phyloP scores from a whole-genome alignment of 2,888 invertebrate species.

The Amphipoea lucens region DNA sequence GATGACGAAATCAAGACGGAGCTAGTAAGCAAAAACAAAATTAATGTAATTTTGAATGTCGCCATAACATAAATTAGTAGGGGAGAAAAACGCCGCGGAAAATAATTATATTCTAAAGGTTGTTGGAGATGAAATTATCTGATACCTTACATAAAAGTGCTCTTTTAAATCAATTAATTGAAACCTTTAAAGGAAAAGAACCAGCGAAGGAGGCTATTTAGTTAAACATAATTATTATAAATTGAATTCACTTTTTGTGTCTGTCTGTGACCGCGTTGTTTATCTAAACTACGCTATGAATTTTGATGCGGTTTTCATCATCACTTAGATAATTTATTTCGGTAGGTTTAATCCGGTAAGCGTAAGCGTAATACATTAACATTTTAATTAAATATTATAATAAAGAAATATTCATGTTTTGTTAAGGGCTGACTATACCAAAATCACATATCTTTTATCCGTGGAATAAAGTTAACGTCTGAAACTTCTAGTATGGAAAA shows the following conservation, averaged over 20 bases:
- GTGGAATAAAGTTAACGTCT: no score
- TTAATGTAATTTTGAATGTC: slow-evolving; percentile 59
- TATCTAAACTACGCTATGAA: not conserved
- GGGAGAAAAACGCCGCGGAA: slow-evolving; percentile 20
- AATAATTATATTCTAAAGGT: slow-evolving; percentile 30
- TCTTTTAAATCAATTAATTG: slow-evolving; percentile 41
- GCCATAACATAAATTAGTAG: slow-evolving; percentile 46
- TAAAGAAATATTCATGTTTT: not conserved
- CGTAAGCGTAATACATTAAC: not conserved
- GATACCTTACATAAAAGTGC: slow-evolving; percentile 30
- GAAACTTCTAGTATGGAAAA: no score
- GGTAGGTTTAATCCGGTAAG: not conserved
- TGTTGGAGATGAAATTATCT: slow-evolving; percentile 27
- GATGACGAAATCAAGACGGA: slow-evolving; percentile 49
- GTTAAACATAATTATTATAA: not conserved
- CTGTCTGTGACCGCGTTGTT: not conserved
- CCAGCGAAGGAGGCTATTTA: not conserved
- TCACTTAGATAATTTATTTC: not conserved
- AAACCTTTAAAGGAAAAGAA: slow-evolving; percentile 31
- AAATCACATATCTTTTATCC: no score
- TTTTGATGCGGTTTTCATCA: not conserved
- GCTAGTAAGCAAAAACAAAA: slow-evolving; percentile 55
- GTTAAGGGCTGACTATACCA: no score
- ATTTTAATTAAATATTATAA: not conserved
- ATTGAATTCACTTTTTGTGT: not conserved